Conservation (phyloP, 1,140 invertebrate species). For the Heliconius congener region DNA sequence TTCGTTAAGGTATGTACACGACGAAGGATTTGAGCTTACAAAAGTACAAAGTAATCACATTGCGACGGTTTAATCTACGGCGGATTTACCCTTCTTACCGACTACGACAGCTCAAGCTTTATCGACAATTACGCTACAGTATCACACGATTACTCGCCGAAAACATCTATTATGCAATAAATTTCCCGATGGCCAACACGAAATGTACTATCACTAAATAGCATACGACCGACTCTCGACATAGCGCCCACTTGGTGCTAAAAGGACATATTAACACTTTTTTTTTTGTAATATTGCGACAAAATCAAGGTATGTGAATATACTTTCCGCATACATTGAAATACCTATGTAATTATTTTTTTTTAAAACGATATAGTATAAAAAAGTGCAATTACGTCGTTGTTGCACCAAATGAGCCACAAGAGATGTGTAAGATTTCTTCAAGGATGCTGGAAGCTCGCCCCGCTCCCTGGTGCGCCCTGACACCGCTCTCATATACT, state of each 20-base stretch:
- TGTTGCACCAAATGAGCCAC: too few relatives aligned
- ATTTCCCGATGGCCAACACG: slow-evolving; percentile 75
- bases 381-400: too few relatives aligned
- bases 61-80: slow-evolving; percentile 74
- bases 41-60: slow-evolving; percentile 80
- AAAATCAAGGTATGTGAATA: too few relatives aligned
- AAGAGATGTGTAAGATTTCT: slow-evolving; percentile 13
- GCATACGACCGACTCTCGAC: slow-evolving; percentile 56
- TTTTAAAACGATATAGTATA: too few relatives aligned
- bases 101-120: slow-evolving; percentile 77
- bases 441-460: too few relatives aligned
- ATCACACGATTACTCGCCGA: slow-evolving; percentile 76
- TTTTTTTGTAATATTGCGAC: too few relatives aligned
- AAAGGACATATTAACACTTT: too few relatives aligned
- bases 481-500: not conserved
- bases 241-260: not conserved
- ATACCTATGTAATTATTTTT: too few relatives aligned
- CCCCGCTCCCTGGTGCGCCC: not conserved
- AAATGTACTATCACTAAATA: slow-evolving; percentile 75
- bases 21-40: slow-evolving; percentile 77
- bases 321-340: too few relatives aligned
- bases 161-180: slow-evolving; percentile 77
- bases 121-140: slow-evolving; percentile 75
- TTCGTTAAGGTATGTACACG: slow-evolving; percentile 76
- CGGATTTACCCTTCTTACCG: slow-evolving; percentile 76